Conservation (phyloP, 2,888 invertebrate genomes). For the Brachyptera putata region DNA sequence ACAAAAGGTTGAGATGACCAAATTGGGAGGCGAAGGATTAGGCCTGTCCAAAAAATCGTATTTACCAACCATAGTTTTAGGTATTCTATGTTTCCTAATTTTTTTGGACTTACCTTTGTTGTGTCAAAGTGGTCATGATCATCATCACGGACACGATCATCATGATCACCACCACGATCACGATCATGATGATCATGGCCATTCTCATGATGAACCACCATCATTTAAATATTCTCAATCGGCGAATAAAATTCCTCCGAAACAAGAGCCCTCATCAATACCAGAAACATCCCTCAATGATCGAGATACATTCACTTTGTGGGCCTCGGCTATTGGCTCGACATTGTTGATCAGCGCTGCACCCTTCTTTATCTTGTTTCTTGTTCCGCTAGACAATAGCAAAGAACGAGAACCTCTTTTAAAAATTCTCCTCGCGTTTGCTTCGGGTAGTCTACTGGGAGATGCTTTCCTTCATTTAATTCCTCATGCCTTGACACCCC, state of each 20-base stretch:
- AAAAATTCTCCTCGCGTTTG: conserved; percentile 88
- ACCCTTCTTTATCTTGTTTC: conserved; percentile 87
- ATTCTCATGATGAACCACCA: conserved; percentile 56
- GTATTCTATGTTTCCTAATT: conserved; percentile 39
- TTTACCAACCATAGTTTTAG: conserved; percentile 40
- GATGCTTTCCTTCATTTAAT: conserved; percentile 99
- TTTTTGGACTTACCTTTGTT: conserved; percentile 43
- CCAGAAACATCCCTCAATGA: conserved; percentile 17
- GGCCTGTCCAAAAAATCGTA: conserved; percentile 40
- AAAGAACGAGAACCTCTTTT: conserved; percentile 79
- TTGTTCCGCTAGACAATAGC: conserved; percentile 87
- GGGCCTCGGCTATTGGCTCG: conserved; percentile 81
- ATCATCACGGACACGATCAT: conserved; percentile 37
- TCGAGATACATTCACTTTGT: conserved; percentile 45
- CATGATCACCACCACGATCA: conserved; percentile 43
- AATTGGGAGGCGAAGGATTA: too few relatives aligned
- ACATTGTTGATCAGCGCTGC: conserved; percentile 92
- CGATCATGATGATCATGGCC: conserved; percentile 42
- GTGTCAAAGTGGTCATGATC: conserved; percentile 40
- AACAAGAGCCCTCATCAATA: conserved; percentile 18
- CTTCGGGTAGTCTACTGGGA: conserved; percentile 92
- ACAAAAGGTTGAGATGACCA: too few relatives aligned
- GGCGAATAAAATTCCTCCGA: conserved; percentile 53
- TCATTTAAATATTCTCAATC: conserved; percentile 78
- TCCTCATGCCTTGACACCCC: conserved; percentile 82